Conservation (phyloP, 2,113 vertebrate genomes). For the Uropsilus gracilis region DNA sequence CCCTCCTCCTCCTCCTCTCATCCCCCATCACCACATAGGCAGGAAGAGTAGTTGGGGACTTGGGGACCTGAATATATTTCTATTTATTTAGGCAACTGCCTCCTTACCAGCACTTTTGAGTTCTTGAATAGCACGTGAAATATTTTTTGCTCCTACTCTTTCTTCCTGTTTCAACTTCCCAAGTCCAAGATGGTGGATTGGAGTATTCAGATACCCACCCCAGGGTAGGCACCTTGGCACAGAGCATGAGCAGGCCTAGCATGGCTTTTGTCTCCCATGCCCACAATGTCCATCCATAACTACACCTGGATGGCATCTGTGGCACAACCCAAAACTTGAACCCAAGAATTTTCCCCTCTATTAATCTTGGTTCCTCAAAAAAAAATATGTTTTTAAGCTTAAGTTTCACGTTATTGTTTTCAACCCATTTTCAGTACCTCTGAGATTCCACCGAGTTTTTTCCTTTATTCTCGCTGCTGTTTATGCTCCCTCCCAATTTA, state of each 20-base stretch:
- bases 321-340: not conserved
- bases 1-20: not conserved
- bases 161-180: not conserved
- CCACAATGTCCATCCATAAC: not conserved
- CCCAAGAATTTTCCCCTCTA: not conserved
- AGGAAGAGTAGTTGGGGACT: not conserved
- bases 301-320: not conserved
- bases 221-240: not conserved
- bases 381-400: slow-evolving; percentile 61
- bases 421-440: not conserved
- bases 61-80: not conserved
- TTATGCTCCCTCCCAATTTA: slow-evolving; percentile 35
- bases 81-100: not conserved
- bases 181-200: rapidly evolving
- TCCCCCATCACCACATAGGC: not conserved
- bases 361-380: slow-evolving; percentile 1
- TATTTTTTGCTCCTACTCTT: not conserved
- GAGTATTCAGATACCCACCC: not conserved
- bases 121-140: not conserved
- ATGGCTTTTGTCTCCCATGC: not conserved
- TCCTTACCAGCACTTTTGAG: not conserved
- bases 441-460: not conserved
- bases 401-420: slow-evolving; percentile 59
- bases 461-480: not conserved
- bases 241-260: not conserved